Percentiles rank a stretch among this genome's conserved stretches.
These are phyloP conservation scores for Rutilus rutilus DNA, from an alignment of 2,113 vertebrate species.

Conservation along the genomic window DNA sequence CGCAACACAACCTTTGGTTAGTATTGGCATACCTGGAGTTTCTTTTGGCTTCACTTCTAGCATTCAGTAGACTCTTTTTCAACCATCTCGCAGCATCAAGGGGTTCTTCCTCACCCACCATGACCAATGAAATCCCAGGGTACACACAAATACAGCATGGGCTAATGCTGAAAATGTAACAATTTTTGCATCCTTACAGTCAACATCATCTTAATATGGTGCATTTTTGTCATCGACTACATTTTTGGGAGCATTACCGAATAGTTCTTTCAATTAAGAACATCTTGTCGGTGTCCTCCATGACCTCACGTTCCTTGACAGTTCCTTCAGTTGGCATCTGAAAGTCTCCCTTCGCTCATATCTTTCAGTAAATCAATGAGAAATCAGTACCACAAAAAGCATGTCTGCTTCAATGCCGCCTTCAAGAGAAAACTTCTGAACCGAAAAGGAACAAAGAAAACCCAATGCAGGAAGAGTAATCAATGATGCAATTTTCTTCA, in stretches of 20 bases:
- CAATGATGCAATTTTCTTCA: conserved; percentile 71
- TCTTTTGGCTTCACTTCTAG: conserved; percentile 42
- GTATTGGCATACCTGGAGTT: conserved; percentile 60
- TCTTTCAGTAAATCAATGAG: conserved; percentile 67
- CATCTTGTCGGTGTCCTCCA: conserved; percentile 20
- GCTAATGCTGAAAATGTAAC: conserved; percentile 50
- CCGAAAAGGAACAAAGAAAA: conserved; percentile 72
- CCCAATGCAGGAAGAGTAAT: conserved; percentile 75
- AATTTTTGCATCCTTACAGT: conserved; percentile 62
- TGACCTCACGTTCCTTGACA: conserved; percentile 26
- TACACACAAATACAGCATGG: conserved; percentile 26
- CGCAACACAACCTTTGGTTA: conserved; percentile 71
- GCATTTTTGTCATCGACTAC: conserved; percentile 44
- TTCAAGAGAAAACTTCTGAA: conserved; percentile 70
- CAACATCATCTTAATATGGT: conserved; percentile 61
- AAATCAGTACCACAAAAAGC: conserved; percentile 68
- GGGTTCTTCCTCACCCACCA: conserved; percentile 36
- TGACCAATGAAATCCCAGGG: conserved; percentile 34
- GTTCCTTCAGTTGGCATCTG: conserved; percentile 40
- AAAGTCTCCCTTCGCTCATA: conserved; percentile 61
- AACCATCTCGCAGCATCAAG: conserved; percentile 23
- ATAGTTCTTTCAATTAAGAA: conserved; percentile 36
- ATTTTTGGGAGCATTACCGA: conserved; percentile 45
- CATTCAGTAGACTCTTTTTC: neutral
- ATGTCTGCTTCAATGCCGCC: conserved; percentile 76